phyloP scores from a whole-genome alignment of 2,113 vertebrate species.

The Mixornis gularis region DNA sequence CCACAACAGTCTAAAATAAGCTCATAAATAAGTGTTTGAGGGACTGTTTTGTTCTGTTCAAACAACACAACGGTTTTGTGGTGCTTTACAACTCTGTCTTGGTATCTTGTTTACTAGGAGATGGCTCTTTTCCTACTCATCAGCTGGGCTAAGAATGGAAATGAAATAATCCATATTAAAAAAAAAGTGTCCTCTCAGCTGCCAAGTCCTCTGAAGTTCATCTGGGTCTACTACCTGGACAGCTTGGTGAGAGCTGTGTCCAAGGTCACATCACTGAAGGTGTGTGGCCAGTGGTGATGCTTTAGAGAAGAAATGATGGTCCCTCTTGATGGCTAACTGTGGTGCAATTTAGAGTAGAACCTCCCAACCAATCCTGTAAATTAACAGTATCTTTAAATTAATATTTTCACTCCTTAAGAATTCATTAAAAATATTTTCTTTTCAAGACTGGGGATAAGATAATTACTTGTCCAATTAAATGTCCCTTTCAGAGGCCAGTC shows the following conservation, averaged over 20 bases:
- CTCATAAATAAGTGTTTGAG: neutral
- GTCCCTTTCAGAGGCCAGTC: neutral
- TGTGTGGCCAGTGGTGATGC: neutral
- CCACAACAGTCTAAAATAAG: constrained; percentile 29
- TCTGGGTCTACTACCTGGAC: neutral
- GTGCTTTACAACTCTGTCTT: neutral
- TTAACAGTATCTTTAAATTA: neutral
- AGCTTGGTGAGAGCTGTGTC: neutral
- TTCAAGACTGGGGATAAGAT: neutral
- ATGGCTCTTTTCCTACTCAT: neutral
- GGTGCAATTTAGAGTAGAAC: neutral
- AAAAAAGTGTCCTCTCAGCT: neutral
- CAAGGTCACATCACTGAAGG: neutral
- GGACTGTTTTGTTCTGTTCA: neutral
- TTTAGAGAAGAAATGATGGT: neutral
- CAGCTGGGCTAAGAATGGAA: neutral
- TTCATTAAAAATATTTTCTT: neutral
- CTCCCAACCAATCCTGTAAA: neutral
- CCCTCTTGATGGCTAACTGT: neutral
- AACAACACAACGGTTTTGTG: neutral
- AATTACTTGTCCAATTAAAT: neutral
- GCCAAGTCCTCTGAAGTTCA: neutral
- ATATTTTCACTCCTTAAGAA: neutral
- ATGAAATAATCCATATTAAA: neutral
- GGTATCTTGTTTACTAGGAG: constrained; percentile 1